These are phyloP conservation scores for Amazona vittata DNA, from an alignment of 2,113 vertebrate genomes.

Conservation along the genomic window DNA sequence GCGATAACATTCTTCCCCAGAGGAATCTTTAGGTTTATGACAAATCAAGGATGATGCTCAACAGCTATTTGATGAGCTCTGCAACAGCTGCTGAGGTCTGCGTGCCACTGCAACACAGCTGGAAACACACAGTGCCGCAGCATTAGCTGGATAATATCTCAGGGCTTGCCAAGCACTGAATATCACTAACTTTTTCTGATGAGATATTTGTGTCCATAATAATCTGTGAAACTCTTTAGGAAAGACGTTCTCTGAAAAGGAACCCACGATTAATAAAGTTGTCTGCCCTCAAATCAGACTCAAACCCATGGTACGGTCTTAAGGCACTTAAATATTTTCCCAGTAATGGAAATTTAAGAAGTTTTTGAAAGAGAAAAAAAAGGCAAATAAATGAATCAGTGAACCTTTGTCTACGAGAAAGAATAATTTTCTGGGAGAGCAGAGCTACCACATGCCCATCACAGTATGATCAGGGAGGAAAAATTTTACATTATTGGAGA, in stretches of 20 bases:
- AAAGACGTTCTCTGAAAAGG: conserved; percentile 31
- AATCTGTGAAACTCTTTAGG: conserved; percentile 40
- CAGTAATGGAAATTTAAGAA: not conserved
- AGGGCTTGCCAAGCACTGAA: conserved; percentile 28
- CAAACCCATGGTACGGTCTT: not conserved
- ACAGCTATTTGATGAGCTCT: conserved; percentile 65
- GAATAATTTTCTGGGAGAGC: not conserved
- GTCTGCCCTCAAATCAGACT: not conserved
- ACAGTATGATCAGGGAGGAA: not conserved
- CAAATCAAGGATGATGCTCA: conserved; percentile 63
- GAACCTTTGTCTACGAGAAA: not conserved
- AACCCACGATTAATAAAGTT: conserved; percentile 7
- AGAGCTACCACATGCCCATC: not conserved
- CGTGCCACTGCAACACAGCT: conserved; percentile 57
- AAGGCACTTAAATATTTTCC: not conserved
- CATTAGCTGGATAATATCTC: conserved; percentile 60
- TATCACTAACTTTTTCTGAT: conserved; percentile 47
- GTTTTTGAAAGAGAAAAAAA: not conserved
- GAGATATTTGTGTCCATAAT: conserved; percentile 61
- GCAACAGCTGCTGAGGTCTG: conserved; percentile 63
- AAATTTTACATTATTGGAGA: not conserved
- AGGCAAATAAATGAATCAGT: not conserved
- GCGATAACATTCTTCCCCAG: conserved; percentile 25
- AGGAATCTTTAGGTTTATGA: conserved; percentile 60
- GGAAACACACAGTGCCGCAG: conserved; percentile 35